Evolutionary conservation across 2,113 vertebrate genomes (phyloP).

Genomic region (Amphiprion ocellaris): DNA sequence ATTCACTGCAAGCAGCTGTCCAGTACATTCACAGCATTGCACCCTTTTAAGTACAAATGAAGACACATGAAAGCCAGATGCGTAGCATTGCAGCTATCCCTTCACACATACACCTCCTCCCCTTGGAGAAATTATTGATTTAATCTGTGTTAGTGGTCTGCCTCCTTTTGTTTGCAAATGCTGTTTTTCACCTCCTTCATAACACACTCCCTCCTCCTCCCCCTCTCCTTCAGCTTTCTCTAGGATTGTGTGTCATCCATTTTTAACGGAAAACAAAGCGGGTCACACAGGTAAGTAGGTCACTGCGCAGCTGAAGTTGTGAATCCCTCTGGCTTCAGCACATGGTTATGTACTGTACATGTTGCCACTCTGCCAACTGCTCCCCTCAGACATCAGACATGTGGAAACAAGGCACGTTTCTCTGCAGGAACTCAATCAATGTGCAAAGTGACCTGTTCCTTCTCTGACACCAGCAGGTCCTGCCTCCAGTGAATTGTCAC

Average conservation of each 20-base stretch:
- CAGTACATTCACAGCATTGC: neutral
- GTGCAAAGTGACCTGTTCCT: slow-evolving; percentile 30
- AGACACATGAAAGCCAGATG: neutral
- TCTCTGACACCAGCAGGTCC: neutral
- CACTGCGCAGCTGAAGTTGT: slow-evolving; percentile 61
- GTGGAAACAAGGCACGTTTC: slow-evolving; percentile 54
- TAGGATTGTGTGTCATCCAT: slow-evolving; percentile 33
- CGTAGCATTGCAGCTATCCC: neutral
- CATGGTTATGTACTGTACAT: slow-evolving; percentile 16
- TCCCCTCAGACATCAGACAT: slow-evolving; percentile 43
- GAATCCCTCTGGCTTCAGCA: slow-evolving; percentile 49
- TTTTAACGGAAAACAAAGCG: slow-evolving; percentile 52
- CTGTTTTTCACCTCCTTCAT: slow-evolving; percentile 6
- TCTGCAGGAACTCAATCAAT: slow-evolving; percentile 26
- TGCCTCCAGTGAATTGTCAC: slow-evolving; percentile 7
- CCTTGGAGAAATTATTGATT: slow-evolving; percentile 7
- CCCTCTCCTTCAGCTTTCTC: neutral
- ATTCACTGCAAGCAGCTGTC: neutral
- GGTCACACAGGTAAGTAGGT: slow-evolving; percentile 73
- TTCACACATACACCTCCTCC: too few species aligned
- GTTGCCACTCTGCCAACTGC: slow-evolving; percentile 31
- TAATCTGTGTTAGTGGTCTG: neutral
- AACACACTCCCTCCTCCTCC: neutral
- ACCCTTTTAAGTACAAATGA: neutral
- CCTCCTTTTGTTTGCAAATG: slow-evolving; percentile 16